These are phyloP conservation scores for Dichetophora obliterata DNA, from an alignment of 2,888 invertebrate species.

Conservation along the genomic window DNA sequence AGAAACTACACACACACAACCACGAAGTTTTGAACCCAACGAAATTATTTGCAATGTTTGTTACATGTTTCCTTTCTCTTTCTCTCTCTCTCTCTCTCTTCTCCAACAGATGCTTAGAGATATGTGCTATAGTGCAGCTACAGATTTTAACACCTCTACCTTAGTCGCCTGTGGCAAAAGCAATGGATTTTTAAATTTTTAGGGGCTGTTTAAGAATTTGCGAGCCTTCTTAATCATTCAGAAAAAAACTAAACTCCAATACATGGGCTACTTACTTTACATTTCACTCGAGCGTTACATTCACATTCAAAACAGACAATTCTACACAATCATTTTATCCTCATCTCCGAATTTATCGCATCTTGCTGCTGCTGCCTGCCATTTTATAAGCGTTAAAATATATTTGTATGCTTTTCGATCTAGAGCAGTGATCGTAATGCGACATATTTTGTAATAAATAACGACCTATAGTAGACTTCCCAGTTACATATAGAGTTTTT, in stretches of 20 bases:
- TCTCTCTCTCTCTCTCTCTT: slow-evolving; percentile 57
- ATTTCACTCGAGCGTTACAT: not conserved
- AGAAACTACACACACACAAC: slow-evolving; percentile 41
- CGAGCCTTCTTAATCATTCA: not conserved
- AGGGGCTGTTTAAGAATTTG: slow-evolving; percentile 37
- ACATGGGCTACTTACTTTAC: not conserved
- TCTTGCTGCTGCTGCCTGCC: not conserved
- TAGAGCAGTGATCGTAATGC: too few relatives aligned
- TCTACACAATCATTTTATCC: not conserved
- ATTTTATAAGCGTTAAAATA: not conserved
- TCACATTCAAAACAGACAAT: not conserved
- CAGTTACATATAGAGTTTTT: too few relatives aligned
- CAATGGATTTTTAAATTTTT: slow-evolving; percentile 57
- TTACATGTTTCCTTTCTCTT: slow-evolving; percentile 61
- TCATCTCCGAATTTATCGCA: not conserved
- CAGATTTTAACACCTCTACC: slow-evolving; percentile 57
- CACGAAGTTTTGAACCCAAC: slow-evolving; percentile 43
- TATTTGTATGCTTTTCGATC: too few relatives aligned
- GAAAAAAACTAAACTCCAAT: not conserved
- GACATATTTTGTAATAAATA: too few relatives aligned
- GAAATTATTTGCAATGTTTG: slow-evolving; percentile 46
- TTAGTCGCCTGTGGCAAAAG: slow-evolving; percentile 49
- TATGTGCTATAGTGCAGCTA: slow-evolving; percentile 64
- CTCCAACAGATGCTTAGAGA: slow-evolving; percentile 69
- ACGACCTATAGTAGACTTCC: too few relatives aligned